Percentiles rank a stretch among this genome's conserved stretches.
Conservation (phyloP, 2,113 vertebrate genomes). For the Macquaria australasica region DNA sequence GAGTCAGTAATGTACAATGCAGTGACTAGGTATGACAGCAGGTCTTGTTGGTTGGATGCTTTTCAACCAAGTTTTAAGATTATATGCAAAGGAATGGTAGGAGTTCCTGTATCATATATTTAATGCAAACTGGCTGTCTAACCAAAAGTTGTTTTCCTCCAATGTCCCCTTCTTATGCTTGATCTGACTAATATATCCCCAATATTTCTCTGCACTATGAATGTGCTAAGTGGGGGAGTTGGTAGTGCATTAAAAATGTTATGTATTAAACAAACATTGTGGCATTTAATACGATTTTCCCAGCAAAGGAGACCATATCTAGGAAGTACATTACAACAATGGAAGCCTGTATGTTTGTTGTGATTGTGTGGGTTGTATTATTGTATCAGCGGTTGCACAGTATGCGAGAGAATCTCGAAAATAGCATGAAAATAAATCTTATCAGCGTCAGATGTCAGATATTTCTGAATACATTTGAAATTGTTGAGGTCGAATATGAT, state of each 20-base stretch:
- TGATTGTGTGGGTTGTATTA: background rate
- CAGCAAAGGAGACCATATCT: background rate
- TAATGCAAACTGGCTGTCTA: background rate
- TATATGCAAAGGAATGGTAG: background rate
- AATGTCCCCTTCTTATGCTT: background rate
- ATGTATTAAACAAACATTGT: background rate
- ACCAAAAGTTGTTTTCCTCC: background rate
- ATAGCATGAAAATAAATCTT: background rate
- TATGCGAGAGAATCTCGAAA: background rate
- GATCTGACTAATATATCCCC: background rate
- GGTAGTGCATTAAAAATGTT: background rate
- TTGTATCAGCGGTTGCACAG: background rate
- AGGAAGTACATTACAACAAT: background rate
- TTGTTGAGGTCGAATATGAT: background rate
- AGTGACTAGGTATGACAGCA: background rate
- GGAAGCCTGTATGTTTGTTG: background rate
- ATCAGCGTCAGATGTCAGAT: background rate
- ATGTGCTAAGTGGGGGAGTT: background rate
- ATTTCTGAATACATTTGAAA: background rate
- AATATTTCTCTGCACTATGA: background rate
- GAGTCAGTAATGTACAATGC: background rate
- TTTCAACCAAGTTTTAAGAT: background rate
- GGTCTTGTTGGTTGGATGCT: background rate
- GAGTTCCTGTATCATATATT: background rate
- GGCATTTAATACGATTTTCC: background rate